Percentiles rank a stretch among this genome's conserved stretches.
phyloP scores from a whole-genome alignment of 2,113 vertebrate genomes.

The Leiothrix lutea region DNA sequence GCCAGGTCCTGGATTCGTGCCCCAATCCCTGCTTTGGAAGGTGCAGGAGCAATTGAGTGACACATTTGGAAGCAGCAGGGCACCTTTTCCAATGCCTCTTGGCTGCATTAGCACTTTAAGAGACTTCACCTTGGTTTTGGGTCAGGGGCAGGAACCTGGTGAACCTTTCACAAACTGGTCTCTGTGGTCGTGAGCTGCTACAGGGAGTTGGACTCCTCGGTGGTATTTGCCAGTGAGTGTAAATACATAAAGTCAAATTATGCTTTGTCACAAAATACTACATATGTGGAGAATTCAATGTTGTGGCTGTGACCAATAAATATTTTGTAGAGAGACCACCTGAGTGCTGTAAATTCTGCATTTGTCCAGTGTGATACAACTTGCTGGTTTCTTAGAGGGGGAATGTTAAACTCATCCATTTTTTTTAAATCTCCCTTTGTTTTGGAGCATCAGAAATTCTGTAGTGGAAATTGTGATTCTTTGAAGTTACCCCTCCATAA shows the following conservation, averaged over 20 bases:
- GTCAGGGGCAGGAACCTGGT: background rate
- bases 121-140: background rate
- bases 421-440: background rate
- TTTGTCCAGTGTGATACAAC: background rate
- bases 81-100: background rate
- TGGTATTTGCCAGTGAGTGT: constrained; percentile 7
- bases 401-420: background rate
- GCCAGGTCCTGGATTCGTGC: background rate
- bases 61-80: background rate
- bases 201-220: background rate
- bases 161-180: background rate
- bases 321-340: constrained; percentile 32
- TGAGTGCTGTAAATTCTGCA: background rate
- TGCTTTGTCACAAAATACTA: constrained; percentile 19
- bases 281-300: constrained; percentile 3
- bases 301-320: constrained; percentile 62
- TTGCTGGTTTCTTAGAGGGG: background rate
- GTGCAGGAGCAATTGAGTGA: background rate
- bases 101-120: constrained; percentile 42
- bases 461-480: background rate
- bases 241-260: constrained; percentile 13
- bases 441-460: background rate
- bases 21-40: background rate
- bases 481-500: background rate
- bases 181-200: background rate